Conservation (phyloP, 2,797 vertebrate species). For the Gymnopithys bicolor region DNA sequence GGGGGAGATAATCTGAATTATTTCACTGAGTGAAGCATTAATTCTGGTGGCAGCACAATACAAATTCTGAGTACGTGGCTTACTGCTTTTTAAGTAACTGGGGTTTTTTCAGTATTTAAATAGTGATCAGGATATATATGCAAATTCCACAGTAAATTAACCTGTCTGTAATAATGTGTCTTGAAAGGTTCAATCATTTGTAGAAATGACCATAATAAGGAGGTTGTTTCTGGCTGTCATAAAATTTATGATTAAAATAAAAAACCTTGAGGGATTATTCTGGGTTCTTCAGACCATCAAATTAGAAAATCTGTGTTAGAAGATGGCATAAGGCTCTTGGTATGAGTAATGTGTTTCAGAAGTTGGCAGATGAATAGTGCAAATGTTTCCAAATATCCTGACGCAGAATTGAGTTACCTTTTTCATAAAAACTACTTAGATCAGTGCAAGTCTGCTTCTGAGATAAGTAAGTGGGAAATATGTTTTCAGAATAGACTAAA, state of each 20-base stretch:
- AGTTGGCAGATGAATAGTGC: conserved; percentile 35
- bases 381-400: conserved; percentile 60
- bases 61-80: not conserved
- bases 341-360: conserved; percentile 56
- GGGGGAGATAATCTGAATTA: not conserved
- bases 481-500: conserved; percentile 17
- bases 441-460: not conserved
- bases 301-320: conserved; percentile 41
- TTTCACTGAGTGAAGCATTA: not conserved
- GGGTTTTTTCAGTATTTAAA: not conserved
- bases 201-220: not conserved
- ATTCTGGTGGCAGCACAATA: not conserved
- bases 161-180: not conserved
- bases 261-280: conserved; percentile 21
- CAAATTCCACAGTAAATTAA: not conserved
- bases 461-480: conserved; percentile 9
- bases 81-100: not conserved
- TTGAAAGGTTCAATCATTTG: not conserved
- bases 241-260: conserved; percentile 7
- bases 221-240: not conserved
- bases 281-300: not conserved
- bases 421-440: conserved; percentile 26
- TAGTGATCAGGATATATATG: not conserved
- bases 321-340: conserved; percentile 35
- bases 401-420: conserved; percentile 23